These are phyloP conservation scores for Sarcophaga caerulescens DNA, from an alignment of 2,888 invertebrate genomes.

Conservation along the genomic window DNA sequence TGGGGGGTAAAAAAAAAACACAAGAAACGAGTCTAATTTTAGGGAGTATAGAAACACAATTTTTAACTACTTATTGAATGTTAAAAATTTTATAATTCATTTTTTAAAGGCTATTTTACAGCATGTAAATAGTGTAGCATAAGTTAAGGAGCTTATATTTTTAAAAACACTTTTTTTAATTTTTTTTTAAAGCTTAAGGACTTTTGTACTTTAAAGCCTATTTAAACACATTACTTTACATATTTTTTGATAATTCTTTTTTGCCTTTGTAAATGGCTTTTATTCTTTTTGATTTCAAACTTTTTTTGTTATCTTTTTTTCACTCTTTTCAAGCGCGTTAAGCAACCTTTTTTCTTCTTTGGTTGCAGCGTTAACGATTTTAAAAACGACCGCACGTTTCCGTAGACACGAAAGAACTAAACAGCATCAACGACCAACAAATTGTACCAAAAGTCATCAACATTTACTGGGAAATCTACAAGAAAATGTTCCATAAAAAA, in stretches of 20 bases:
- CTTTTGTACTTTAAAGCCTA: conserved; percentile 24
- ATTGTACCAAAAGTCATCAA: conserved; percentile 72
- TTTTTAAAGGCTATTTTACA: not conserved
- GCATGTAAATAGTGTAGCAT: not conserved
- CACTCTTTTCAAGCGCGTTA: conserved; percentile 13
- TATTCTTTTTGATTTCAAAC: not conserved
- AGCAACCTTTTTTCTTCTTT: conserved; percentile 10
- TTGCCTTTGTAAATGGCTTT: not conserved
- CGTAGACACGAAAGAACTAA: conserved; percentile 77
- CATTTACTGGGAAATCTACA: conserved; percentile 66
- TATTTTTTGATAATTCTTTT: not conserved
- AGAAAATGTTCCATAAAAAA: not conserved
- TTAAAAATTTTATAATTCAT: not conserved
- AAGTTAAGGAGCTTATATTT: no score
- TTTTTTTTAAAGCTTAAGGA: not conserved
- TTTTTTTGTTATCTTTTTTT: not conserved
- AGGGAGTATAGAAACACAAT: not conserved
- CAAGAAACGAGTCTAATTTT: no score
- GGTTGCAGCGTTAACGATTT: conserved; percentile 19
- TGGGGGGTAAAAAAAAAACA: not conserved
- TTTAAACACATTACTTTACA: not conserved
- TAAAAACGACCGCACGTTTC: conserved; percentile 74
- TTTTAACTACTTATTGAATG: not conserved
- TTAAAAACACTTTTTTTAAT: not conserved
- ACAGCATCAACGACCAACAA: conserved; percentile 69